Percentiles rank a stretch among this genome's conserved stretches.
These are phyloP conservation scores for Cerceris ruficornis DNA, from an alignment of 2,888 invertebrate species.

Conservation along the genomic window DNA sequence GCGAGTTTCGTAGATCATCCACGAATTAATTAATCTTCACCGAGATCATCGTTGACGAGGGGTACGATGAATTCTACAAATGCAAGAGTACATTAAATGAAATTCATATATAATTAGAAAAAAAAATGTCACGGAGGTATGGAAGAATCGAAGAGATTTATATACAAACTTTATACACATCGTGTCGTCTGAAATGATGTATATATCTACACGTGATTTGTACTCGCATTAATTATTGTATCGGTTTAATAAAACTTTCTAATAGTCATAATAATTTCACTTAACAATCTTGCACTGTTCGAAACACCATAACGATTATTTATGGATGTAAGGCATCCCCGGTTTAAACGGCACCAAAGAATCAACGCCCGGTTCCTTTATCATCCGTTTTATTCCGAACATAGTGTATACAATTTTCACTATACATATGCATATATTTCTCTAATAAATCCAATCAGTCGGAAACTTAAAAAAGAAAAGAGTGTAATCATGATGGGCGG, in stretches of 20 bases:
- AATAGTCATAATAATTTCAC: conserved; percentile 15
- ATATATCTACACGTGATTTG: conserved; percentile 64
- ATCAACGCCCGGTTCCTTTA: conserved; percentile 36
- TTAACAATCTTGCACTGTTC: not conserved
- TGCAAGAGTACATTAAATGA: conserved; percentile 5
- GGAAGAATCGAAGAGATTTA: conserved; percentile 44
- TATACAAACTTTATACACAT: conserved; percentile 58
- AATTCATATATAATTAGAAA: not conserved
- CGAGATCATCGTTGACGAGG: conserved; percentile 27
- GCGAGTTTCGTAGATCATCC: not conserved
- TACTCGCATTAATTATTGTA: conserved; percentile 56
- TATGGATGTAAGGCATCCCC: too few species aligned
- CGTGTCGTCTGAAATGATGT: conserved; percentile 47
- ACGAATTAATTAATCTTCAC: conserved; percentile 1
- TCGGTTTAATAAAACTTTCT: conserved; percentile 63
- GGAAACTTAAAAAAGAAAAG: conserved; percentile 63
- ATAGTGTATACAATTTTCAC: conserved; percentile 69
- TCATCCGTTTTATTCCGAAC: conserved; percentile 71
- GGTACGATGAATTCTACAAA: conserved; percentile 28
- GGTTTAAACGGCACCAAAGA: conserved; percentile 27
- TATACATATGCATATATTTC: conserved; percentile 55
- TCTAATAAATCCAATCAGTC: conserved; percentile 61
- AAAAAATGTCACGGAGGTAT: conserved; percentile 6
- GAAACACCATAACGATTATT: not conserved
- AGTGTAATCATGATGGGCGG: conserved; percentile 49